Conservation (phyloP, 1,140 invertebrate genomes). For the Leptinotarsa lineolata region DNA sequence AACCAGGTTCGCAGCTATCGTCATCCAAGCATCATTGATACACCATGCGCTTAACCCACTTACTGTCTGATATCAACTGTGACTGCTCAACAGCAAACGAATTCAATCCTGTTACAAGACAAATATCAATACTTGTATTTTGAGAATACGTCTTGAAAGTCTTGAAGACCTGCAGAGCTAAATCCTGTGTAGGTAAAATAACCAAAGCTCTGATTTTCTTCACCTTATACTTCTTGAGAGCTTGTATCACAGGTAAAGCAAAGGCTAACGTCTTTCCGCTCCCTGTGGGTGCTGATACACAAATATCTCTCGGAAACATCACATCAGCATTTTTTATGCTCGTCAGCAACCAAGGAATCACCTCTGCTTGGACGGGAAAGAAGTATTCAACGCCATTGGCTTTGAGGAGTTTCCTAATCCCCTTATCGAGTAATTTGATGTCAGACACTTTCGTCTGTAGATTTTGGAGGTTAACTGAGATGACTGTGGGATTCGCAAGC, state of each 20-base stretch:
- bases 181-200: constrained; percentile 88
- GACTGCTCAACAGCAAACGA: constrained; percentile 77
- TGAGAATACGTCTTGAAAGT: constrained; percentile 78
- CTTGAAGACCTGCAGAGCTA: constrained; percentile 86
- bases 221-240: constrained; percentile 59
- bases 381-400: constrained; percentile 77
- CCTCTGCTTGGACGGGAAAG: constrained; percentile 85
- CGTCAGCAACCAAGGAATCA: constrained; percentile 79
- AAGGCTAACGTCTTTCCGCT: constrained; percentile 97
- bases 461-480: constrained; percentile 72
- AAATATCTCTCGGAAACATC: constrained; percentile 84
- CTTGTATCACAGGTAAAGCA: constrained; percentile 89
- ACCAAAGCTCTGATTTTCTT: constrained; percentile 79
- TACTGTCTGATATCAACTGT: constrained; percentile 72
- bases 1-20: too few relatives aligned
- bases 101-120: constrained; percentile 73
- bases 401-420: constrained; percentile 68
- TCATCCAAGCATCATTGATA: too few relatives aligned
- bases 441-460: constrained; percentile 64
- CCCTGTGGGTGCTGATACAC: constrained; percentile 95
- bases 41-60: constrained; percentile 20
- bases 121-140: constrained; percentile 74
- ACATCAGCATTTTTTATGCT: constrained; percentile 58
- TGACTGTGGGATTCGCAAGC: constrained; percentile 78
- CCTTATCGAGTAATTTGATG: constrained; percentile 64